Percentiles rank a stretch among this genome's conserved stretches.
These are phyloP conservation scores for Plodia interpunctella DNA, from an alignment of 1,140 invertebrate genomes.

Conservation along the genomic window DNA sequence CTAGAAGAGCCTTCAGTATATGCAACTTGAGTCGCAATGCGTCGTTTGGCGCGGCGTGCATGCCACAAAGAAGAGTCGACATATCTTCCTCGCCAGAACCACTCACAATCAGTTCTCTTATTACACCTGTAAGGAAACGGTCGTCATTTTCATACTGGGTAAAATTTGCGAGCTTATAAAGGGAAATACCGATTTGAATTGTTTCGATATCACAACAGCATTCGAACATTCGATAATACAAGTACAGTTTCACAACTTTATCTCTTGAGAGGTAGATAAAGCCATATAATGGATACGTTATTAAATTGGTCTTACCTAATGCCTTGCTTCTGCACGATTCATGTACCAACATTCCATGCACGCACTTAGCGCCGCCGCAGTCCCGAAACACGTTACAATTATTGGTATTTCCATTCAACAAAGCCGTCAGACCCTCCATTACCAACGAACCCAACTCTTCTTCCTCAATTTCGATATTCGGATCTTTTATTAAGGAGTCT, in stretches of 20 bases:
- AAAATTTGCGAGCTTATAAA: no score
- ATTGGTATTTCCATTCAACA: constrained; percentile 87
- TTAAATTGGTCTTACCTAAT: constrained; percentile 77
- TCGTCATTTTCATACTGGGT: no score
- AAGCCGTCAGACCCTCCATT: constrained; percentile 90
- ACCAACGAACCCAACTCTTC: constrained; percentile 89
- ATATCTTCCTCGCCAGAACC: constrained; percentile 97
- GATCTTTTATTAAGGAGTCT: constrained; percentile 75
- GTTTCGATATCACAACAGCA: no score
- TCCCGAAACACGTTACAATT: constrained; percentile 96
- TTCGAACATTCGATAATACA: no score
- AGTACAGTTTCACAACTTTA: no score
- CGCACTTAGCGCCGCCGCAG: constrained; percentile 93
- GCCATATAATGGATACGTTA: not conserved
- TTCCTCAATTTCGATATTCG: constrained; percentile 77
- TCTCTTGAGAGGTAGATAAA: no score
- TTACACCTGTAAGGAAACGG: constrained; percentile 77
- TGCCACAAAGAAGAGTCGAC: constrained; percentile 91
- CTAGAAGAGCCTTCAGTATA: constrained; percentile 92
- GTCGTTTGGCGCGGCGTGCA: constrained; percentile 90
- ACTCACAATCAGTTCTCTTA: constrained; percentile 92
- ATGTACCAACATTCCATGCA: constrained; percentile 93
- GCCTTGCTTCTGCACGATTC: constrained; percentile 89
- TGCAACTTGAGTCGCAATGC: constrained; percentile 91
- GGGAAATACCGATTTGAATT: no score